phyloP scores from a whole-genome alignment of 2,888 invertebrate genomes.

The Sturmia bella region DNA sequence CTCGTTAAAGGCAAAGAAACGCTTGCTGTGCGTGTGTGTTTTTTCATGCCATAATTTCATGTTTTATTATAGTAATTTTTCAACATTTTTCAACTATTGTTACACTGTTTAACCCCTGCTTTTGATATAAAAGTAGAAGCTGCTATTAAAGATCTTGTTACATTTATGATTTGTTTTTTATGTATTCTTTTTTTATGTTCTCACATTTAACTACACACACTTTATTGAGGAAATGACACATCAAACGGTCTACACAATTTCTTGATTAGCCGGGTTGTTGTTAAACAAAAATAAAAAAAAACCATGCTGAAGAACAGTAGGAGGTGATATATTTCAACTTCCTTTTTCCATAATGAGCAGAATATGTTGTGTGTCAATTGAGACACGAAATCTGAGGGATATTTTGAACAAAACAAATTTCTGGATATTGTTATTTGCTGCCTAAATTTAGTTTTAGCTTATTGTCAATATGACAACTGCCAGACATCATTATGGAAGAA shows the following conservation, averaged over 20 bases:
- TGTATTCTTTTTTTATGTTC: conserved; percentile 37
- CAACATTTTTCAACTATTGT: conserved; percentile 51
- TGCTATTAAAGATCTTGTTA: conserved; percentile 58
- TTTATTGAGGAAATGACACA: conserved; percentile 16
- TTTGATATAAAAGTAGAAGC: not conserved
- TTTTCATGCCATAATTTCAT: conserved; percentile 48
- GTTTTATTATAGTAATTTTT: conserved; percentile 66
- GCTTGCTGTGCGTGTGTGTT: conserved; percentile 7
- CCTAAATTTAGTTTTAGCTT: conserved; percentile 11
- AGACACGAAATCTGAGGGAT: not conserved
- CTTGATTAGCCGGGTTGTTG: conserved; percentile 65
- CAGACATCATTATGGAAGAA: conserved; percentile 40
- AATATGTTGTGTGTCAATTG: conserved; percentile 71
- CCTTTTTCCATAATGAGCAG: conserved; percentile 66
- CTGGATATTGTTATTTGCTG: conserved; percentile 24
- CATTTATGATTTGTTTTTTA: conserved; percentile 44
- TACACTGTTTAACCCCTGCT: conserved; percentile 44
- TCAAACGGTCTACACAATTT: conserved; percentile 9
- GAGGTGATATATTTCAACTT: conserved; percentile 37
- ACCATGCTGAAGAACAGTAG: conserved; percentile 38
- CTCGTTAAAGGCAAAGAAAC: conserved; percentile 33
- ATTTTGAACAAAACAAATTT: conserved; percentile 6
- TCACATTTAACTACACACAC: conserved; percentile 51
- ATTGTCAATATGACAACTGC: conserved; percentile 61
- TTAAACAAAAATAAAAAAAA: conserved; percentile 2